Percentiles rank a stretch among this genome's conserved stretches.
phyloP scores from a whole-genome alignment of 2,113 vertebrate genomes.

The Phylloscopus trochiloides region DNA sequence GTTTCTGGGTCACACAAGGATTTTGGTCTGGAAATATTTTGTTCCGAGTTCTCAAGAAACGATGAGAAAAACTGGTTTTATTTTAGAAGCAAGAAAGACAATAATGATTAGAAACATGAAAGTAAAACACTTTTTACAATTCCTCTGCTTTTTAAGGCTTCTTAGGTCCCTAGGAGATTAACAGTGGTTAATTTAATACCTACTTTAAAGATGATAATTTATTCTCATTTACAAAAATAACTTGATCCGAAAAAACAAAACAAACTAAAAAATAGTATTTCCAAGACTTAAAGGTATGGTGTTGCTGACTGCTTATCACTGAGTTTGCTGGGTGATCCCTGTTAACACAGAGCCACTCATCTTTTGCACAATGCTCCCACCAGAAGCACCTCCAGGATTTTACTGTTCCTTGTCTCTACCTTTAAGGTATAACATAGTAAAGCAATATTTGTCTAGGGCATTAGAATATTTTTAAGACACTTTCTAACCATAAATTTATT shows the following conservation, averaged over 20 bases:
- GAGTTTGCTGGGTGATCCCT: not conserved
- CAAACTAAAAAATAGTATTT: not conserved
- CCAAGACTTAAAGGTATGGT: not conserved
- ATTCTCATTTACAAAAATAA: not conserved
- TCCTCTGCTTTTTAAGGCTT: not conserved
- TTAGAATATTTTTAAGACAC: not conserved
- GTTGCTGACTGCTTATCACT: not conserved
- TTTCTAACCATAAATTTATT: not conserved
- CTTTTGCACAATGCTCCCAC: not conserved
- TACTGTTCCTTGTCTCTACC: not conserved
- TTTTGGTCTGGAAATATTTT: not conserved
- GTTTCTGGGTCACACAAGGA: conserved; percentile 17
- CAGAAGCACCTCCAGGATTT: not conserved
- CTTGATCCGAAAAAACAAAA: not conserved
- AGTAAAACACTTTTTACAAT: not conserved
- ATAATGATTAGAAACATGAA: not conserved
- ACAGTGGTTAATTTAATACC: not conserved
- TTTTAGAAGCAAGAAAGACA: not conserved
- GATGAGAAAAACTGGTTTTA: not conserved
- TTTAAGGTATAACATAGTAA: not conserved
- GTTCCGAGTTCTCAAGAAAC: not conserved
- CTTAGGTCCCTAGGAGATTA: not conserved
- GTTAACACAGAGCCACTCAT: not conserved
- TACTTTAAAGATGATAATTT: not conserved
- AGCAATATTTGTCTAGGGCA: not conserved